These are phyloP conservation scores for Epinephelus coioides DNA, from an alignment of 2,797 vertebrate genomes.

Conservation along the genomic window DNA sequence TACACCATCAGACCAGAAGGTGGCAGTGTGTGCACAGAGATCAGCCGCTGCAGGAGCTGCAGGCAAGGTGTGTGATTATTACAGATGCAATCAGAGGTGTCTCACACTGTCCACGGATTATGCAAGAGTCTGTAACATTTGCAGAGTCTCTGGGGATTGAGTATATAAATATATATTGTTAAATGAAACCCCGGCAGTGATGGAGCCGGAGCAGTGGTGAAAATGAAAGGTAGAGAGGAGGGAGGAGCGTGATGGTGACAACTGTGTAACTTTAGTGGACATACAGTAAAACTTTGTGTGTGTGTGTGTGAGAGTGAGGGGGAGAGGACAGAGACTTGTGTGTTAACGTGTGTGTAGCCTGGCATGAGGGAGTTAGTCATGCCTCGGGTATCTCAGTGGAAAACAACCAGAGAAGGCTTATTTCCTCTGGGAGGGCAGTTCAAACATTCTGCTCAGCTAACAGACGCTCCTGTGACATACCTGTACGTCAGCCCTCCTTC, in stretches of 20 bases:
- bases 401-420: constrained; percentile 43
- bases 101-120: constrained; percentile 67
- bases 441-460: constrained; percentile 28
- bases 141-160: constrained; percentile 33
- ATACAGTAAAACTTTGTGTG: constrained; percentile 25
- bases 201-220: background rate
- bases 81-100: constrained; percentile 43
- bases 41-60: constrained; percentile 19
- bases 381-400: constrained; percentile 28
- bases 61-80: constrained; percentile 44
- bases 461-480: constrained; percentile 29
- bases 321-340: background rate
- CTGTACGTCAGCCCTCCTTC: constrained; percentile 9
- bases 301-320: background rate
- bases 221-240: background rate
- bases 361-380: constrained; percentile 21
- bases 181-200: constrained; percentile 29
- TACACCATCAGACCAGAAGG: constrained; percentile 53
- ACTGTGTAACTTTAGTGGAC: constrained; percentile 2
- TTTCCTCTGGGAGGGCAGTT: constrained; percentile 32
- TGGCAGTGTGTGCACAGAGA: constrained; percentile 68
- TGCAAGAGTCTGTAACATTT: constrained; percentile 78
- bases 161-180: constrained; percentile 42
- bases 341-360: constrained; percentile 17
- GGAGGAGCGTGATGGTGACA: background rate